These are phyloP conservation scores for Lutraria rhynchaena DNA, from an alignment of 1,140 invertebrate genomes.

Conservation along the genomic window DNA sequence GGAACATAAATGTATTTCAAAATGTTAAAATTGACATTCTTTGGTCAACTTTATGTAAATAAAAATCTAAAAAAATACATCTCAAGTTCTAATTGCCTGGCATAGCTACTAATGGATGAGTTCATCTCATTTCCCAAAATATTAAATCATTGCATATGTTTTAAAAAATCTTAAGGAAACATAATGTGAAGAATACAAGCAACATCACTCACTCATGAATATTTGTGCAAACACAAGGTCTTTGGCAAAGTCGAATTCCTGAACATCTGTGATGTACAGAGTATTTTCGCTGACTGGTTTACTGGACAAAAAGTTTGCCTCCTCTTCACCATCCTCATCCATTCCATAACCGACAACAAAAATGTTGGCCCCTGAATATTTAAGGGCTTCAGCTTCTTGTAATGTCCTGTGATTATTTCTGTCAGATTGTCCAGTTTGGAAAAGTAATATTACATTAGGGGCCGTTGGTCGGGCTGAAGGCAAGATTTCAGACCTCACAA, in stretches of 20 bases:
- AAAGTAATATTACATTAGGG: constrained; percentile 66
- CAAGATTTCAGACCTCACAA: constrained; percentile 65
- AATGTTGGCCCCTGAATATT: constrained; percentile 60
- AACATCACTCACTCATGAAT: constrained; percentile 71
- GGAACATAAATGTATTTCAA: neutral
- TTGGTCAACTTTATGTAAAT: no score
- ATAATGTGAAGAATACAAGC: no score
- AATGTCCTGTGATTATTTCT: constrained; percentile 55
- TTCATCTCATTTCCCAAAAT: no score
- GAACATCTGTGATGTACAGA: constrained; percentile 23
- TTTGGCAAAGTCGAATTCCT: constrained; percentile 62
- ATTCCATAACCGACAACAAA: constrained; percentile 66
- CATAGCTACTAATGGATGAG: no score
- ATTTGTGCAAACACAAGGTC: constrained; percentile 68
- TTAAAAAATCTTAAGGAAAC: no score
- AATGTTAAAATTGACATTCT: no score
- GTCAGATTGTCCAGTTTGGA: constrained; percentile 65
- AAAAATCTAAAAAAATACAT: no score
- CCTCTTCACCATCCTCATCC: constrained; percentile 51
- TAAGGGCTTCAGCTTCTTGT: constrained; percentile 59
- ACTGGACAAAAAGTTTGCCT: constrained; percentile 67
- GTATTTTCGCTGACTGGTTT: constrained; percentile 64
- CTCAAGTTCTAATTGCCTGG: no score
- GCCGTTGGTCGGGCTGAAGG: constrained; percentile 66
- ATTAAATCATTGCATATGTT: no score